Conservation (phyloP, 1,140 invertebrate genomes). For the Aphelenchoides fujianensis region DNA sequence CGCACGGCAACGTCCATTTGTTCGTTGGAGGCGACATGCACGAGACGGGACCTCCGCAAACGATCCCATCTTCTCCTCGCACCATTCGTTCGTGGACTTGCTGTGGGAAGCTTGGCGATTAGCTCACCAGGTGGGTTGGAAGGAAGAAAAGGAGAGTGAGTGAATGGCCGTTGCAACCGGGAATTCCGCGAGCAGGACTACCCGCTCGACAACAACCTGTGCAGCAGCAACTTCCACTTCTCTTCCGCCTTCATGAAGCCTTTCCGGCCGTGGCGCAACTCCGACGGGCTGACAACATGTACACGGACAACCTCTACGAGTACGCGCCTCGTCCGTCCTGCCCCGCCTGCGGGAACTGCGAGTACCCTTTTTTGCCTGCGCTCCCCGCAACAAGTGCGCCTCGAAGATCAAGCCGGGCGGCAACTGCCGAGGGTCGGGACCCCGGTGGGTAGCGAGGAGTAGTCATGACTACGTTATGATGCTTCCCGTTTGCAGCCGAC, state of each 20-base stretch:
- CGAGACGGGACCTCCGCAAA: constrained; percentile 38
- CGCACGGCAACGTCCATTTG: constrained; percentile 56
- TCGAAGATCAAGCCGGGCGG: constrained; percentile 44
- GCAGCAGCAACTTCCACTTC: constrained; percentile 47
- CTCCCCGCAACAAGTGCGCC: constrained; percentile 38
- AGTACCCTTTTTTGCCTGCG: constrained; percentile 50
- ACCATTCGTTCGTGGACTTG: constrained; percentile 63
- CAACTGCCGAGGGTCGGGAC: constrained; percentile 5
- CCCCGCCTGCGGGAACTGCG: constrained; percentile 80
- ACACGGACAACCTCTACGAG: constrained; percentile 54
- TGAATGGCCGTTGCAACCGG: background rate
- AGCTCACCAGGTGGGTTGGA: constrained; percentile 14
- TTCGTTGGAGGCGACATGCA: constrained; percentile 56
- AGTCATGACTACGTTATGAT: background rate
- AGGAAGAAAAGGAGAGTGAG: background rate
- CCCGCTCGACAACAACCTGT: constrained; percentile 32
- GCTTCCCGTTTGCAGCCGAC: constrained; percentile 12
- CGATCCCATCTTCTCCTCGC: constrained; percentile 55
- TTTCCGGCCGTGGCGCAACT: constrained; percentile 39
- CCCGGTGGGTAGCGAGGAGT: constrained; percentile 31
- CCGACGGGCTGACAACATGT: constrained; percentile 50
- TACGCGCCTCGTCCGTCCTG: constrained; percentile 58
- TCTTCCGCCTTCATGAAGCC: constrained; percentile 40
- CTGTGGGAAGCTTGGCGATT: constrained; percentile 59
- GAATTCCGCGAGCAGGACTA: background rate